Percentiles rank a stretch among this genome's conserved stretches.
Conservation (phyloP, 2,888 invertebrate genomes). For the Sminthurides aquaticus region DNA sequence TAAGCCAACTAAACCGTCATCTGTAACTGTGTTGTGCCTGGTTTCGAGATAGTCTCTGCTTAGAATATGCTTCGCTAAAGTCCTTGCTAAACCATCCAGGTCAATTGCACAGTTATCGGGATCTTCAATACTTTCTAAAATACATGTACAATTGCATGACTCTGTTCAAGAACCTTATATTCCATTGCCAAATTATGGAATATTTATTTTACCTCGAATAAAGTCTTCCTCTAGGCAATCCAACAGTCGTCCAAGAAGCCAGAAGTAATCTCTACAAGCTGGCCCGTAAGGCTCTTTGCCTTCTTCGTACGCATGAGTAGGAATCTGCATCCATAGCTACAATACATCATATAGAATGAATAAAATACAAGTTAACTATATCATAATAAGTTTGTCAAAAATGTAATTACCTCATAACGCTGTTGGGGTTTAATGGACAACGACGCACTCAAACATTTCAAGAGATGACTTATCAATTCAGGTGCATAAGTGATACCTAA, state of each 20-base stretch:
- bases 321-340: slow-evolving; percentile 12
- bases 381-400: slow-evolving; percentile 15
- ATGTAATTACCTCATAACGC: slow-evolving; percentile 49
- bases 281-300: slow-evolving; percentile 93
- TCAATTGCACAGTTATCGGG: slow-evolving; percentile 56
- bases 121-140: slow-evolving; percentile 53
- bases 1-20: slow-evolving; percentile 82
- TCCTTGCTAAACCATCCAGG: slow-evolving; percentile 60
- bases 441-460: slow-evolving; percentile 73
- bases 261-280: slow-evolving; percentile 89
- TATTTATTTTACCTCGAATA: slow-evolving; percentile 60
- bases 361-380: neutral
- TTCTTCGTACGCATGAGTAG: slow-evolving; percentile 52
- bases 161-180: neutral
- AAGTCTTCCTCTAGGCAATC: slow-evolving; percentile 75
- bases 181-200: neutral
- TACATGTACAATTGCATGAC: too few species aligned
- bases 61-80: slow-evolving; percentile 66
- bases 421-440: slow-evolving; percentile 68
- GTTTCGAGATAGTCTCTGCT: slow-evolving; percentile 74
- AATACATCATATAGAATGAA: neutral
- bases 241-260: slow-evolving; percentile 79
- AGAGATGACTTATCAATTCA: slow-evolving; percentile 70
- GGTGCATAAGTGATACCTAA: slow-evolving; percentile 42
- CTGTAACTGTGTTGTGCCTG: slow-evolving; percentile 70